A percentile compares a stretch with the other conserved stretches of the same genome.
phyloP scores from a whole-genome alignment of 92 coral and sea anemone genomes.

The Ricordea florida region DNA sequence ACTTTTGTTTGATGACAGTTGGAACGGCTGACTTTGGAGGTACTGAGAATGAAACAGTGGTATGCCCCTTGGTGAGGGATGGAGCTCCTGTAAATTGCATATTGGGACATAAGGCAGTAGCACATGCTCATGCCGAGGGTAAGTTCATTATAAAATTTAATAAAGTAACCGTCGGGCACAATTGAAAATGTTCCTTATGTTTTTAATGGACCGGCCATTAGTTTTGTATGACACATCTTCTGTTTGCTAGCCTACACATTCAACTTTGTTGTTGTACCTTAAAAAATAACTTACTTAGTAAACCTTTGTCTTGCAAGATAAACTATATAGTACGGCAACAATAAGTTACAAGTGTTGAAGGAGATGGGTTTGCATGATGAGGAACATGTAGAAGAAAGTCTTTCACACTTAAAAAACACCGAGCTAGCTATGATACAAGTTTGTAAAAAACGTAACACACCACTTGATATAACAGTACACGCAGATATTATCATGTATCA shows the following conservation, averaged over 20 bases:
- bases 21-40: constrained; percentile 29
- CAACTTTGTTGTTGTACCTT: too few species aligned
- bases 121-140: constrained; percentile 30
- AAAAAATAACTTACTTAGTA: too few species aligned
- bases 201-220: constrained; percentile 2
- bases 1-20: constrained; percentile 16
- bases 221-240: constrained; percentile 2
- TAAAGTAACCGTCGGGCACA: constrained; percentile 11
- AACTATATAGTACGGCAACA: too few species aligned
- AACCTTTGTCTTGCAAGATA: too few species aligned
- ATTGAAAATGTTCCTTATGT: not conserved
- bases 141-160: constrained; percentile 19
- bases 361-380: constrained; percentile 7
- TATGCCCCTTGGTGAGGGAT: constrained; percentile 24
- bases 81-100: constrained; percentile 13
- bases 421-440: constrained; percentile 7
- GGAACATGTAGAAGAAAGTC: constrained; percentile 24
- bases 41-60: constrained; percentile 23
- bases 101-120: constrained; percentile 21
- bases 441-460: constrained; percentile 1
- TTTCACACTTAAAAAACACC: constrained; percentile 21
- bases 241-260: too few species aligned
- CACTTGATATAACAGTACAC: constrained; percentile 20
- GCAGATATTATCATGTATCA: constrained; percentile 1
- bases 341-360: too few species aligned